phyloP scores from a whole-genome alignment of 2,113 vertebrate genomes.

The Promerops cafer region DNA sequence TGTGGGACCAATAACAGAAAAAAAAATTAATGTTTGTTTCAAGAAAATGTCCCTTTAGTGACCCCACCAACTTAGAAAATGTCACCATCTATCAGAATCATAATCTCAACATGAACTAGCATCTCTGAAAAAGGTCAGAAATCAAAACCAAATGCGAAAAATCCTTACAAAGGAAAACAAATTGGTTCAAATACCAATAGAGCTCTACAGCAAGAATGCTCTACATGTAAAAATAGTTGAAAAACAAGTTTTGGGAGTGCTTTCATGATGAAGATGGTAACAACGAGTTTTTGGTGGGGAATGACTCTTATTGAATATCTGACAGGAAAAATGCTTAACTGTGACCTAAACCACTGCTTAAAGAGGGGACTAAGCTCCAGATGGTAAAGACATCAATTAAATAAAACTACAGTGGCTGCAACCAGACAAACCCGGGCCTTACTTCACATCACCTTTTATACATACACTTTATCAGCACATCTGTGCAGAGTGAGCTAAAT shows the following conservation, averaged over 20 bases:
- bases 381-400: not conserved
- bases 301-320: not conserved
- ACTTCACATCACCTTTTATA: not conserved
- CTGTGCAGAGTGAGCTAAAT: not conserved
- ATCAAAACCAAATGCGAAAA: not conserved
- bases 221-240: not conserved
- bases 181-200: not conserved
- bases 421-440: not conserved
- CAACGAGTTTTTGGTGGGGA: not conserved
- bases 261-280: not conserved
- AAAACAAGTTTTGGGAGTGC: not conserved
- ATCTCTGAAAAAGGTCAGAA: slow-evolving; percentile 37
- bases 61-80: slow-evolving; percentile 29
- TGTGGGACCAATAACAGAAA: not conserved
- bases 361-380: not conserved
- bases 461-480: not conserved
- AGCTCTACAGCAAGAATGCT: not conserved
- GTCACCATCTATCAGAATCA: slow-evolving; percentile 50
- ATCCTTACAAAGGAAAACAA: not conserved
- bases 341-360: not conserved
- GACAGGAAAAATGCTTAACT: not conserved
- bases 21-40: not conserved
- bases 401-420: not conserved
- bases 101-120: not conserved
- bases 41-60: not conserved